These are phyloP conservation scores for Rostratula benghalensis DNA, from an alignment of 2,113 vertebrate species.

Conservation along the genomic window DNA sequence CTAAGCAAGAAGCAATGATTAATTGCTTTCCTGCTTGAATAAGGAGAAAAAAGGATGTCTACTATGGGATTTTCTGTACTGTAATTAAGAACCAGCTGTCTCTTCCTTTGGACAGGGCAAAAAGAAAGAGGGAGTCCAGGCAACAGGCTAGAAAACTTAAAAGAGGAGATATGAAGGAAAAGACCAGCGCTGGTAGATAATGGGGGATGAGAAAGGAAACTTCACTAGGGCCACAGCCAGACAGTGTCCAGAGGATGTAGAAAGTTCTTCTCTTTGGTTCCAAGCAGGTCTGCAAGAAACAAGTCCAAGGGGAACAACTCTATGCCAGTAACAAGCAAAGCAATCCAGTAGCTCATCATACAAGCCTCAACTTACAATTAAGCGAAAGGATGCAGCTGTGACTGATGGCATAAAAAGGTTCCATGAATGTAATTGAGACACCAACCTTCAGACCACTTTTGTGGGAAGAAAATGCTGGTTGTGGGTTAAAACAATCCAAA, in stretches of 20 bases:
- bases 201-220: neutral
- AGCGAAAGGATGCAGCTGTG: neutral
- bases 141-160: neutral
- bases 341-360: neutral
- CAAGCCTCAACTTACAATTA: neutral
- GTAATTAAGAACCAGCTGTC: neutral
- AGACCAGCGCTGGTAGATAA: neutral
- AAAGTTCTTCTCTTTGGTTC: neutral
- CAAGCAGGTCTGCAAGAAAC: neutral
- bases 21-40: neutral
- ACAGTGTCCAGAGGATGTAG: neutral
- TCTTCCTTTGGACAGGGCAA: neutral
- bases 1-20: neutral
- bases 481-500: neutral
- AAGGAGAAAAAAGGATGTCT: neutral
- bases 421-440: rapidly evolving
- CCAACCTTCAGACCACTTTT: neutral
- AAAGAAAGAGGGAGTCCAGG: neutral
- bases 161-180: neutral
- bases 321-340: neutral
- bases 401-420: neutral
- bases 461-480: neutral
- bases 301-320: neutral
- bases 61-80: neutral
- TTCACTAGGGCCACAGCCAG: neutral